A percentile compares a stretch with the other conserved stretches of the same genome.
These are phyloP conservation scores for Vanessa cardui DNA, from an alignment of 2,888 invertebrate species.

Conservation along the genomic window DNA sequence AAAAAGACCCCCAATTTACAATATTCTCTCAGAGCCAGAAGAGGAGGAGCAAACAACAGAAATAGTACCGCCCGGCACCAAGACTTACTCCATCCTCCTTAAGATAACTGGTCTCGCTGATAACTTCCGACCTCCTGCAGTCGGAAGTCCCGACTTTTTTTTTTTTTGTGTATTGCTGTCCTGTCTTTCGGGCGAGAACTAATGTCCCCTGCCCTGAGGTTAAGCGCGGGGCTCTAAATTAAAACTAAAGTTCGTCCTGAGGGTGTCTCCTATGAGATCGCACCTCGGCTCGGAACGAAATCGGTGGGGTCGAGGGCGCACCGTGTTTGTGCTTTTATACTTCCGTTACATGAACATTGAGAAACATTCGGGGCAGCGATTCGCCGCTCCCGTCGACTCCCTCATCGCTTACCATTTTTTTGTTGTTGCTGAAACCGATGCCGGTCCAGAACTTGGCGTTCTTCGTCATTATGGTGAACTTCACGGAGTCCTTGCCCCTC, in stretches of 20 bases:
- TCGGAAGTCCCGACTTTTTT: conserved; percentile 88
- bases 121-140: conserved; percentile 88
- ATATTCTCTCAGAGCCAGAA: conserved; percentile 19
- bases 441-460: conserved; percentile 94
- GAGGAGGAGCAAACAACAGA: conserved; percentile 83
- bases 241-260: too few relatives aligned
- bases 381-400: too few relatives aligned
- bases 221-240: too few relatives aligned
- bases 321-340: too few relatives aligned
- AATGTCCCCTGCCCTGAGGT: too few relatives aligned
- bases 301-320: too few relatives aligned
- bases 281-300: too few relatives aligned
- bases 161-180: too few relatives aligned
- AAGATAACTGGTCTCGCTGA: conserved; percentile 90
- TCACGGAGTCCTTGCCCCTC: conserved; percentile 87
- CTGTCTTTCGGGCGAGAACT: too few relatives aligned
- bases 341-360: too few relatives aligned
- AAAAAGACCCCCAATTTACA: background rate
- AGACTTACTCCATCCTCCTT: conserved; percentile 87
- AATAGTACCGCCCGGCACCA: conserved; percentile 85
- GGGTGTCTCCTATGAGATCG: too few relatives aligned
- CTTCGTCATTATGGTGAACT: conserved; percentile 90
- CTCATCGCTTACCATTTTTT: conserved; percentile 86
- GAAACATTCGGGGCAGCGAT: too few relatives aligned
- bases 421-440: conserved; percentile 93